Conservation (phyloP, 2,888 invertebrate genomes). For the Sympetrum striolatum region DNA sequence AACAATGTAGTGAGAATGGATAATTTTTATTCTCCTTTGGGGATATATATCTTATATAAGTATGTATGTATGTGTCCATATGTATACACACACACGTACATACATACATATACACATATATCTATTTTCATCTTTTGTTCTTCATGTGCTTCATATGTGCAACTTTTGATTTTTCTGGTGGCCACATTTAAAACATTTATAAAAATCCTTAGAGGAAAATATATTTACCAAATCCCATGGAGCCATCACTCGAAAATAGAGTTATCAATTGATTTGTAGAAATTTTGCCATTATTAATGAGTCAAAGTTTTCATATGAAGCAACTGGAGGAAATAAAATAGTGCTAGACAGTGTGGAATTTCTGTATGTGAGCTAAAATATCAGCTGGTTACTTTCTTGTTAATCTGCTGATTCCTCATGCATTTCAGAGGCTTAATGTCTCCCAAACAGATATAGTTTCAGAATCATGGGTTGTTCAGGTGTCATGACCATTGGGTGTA, state of each 20-base stretch:
- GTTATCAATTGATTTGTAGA: constrained; percentile 40
- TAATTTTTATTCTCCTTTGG: constrained; percentile 26
- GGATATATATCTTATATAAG: not conserved
- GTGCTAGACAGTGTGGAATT: constrained; percentile 29
- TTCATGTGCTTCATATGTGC: constrained; percentile 36
- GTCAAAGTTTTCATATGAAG: constrained; percentile 43
- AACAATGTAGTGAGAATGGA: constrained; percentile 37
- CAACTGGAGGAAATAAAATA: constrained; percentile 30
- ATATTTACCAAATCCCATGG: constrained; percentile 43
- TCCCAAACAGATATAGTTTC: constrained; percentile 23
- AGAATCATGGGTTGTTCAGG: constrained; percentile 20
- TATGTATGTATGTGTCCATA: no score
- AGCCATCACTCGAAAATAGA: constrained; percentile 40
- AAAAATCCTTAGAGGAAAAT: constrained; percentile 42
- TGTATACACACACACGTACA: no score
- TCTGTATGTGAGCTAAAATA: not conserved
- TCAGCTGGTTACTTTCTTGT: not conserved
- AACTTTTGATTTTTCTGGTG: constrained; percentile 37
- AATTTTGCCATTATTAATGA: constrained; percentile 41
- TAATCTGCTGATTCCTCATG: constrained; percentile 3
- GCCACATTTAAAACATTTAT: constrained; percentile 43
- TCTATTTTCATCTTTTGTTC: not conserved
- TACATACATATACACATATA: no score
- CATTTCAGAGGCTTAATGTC: constrained; percentile 8
- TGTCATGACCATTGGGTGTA: constrained; percentile 37